A percentile compares a stretch with the other conserved stretches of the same genome.
Conservation (phyloP, 2,888 invertebrate species). For the Omphaloscelis lunosa region DNA sequence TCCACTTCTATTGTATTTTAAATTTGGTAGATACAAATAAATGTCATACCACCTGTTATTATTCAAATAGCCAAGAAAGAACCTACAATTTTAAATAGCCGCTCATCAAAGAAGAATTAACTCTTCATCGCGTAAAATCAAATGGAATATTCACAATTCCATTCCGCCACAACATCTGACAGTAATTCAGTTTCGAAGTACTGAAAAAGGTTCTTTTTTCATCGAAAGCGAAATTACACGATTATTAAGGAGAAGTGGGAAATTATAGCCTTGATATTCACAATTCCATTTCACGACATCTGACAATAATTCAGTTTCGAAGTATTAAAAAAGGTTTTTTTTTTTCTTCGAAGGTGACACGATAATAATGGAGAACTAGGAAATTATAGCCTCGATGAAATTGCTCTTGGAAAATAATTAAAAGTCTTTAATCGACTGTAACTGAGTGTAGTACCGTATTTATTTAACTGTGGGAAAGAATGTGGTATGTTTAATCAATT, state of each 20-base stretch:
- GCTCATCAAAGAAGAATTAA: conserved; percentile 36
- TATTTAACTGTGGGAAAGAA: background rate
- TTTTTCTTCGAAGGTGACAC: conserved; percentile 7
- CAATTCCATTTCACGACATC: conserved; percentile 10
- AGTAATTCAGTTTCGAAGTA: conserved; percentile 16
- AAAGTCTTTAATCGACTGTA: background rate
- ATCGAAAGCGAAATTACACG: background rate
- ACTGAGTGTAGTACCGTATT: background rate
- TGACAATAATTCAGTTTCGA: conserved; percentile 24
- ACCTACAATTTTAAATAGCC: background rate
- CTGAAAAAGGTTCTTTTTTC: conserved; percentile 16
- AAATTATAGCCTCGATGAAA: conserved; percentile 19
- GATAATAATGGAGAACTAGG: background rate
- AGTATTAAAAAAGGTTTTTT: conserved; percentile 3
- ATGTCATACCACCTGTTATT: conserved; percentile 1
- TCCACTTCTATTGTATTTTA: too few relatives aligned
- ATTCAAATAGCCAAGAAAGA: conserved; percentile 1
- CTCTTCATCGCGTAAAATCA: conserved; percentile 27
- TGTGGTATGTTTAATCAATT: background rate
- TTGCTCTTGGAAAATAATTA: conserved; percentile 21
- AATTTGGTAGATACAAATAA: conserved; percentile 17
- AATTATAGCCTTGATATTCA: conserved; percentile 45
- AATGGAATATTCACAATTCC: conserved; percentile 45
- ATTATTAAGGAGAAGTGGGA: background rate
- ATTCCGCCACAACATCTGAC: conserved; percentile 23